Evolutionary conservation across 1,140 invertebrate species (phyloP).

Genomic region (Halesus radiatus): DNA sequence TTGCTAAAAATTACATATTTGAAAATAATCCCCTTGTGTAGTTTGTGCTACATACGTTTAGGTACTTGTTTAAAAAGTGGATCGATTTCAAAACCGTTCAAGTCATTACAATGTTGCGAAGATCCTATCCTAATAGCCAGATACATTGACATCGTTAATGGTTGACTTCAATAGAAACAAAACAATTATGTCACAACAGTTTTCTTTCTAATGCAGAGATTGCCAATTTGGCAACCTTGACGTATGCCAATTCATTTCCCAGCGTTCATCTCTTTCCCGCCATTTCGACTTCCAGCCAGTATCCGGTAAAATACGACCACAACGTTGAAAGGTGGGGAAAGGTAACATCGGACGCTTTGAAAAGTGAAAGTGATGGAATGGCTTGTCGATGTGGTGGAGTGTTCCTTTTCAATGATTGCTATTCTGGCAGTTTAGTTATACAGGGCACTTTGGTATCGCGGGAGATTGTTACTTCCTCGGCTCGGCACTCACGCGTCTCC

Average conservation of each 20-base stretch:
- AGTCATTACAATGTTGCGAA: too few species aligned
- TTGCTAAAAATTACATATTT: too few species aligned
- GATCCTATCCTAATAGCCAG: too few species aligned
- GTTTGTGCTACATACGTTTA: too few species aligned
- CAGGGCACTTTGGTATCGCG: conserved; percentile 35
- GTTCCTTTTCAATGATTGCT: background rate
- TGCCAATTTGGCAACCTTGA: conserved; percentile 20
- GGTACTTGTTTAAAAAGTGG: too few species aligned
- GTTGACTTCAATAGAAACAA: background rate
- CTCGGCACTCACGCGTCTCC: conserved; percentile 41
- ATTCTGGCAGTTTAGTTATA: background rate
- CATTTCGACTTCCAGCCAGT: background rate
- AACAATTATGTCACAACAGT: background rate
- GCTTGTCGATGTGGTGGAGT: background rate
- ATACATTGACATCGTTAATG: too few species aligned
- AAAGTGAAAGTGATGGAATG: background rate
- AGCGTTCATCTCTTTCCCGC: conserved; percentile 26
- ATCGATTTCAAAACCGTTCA: too few species aligned
- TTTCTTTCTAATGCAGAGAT: background rate
- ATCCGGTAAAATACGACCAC: background rate
- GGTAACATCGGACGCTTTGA: background rate
- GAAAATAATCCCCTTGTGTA: too few species aligned
- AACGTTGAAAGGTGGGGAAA: background rate
- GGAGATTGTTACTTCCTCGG: conserved; percentile 45
- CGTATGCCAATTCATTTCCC: conserved; percentile 5